A percentile compares a stretch with the other conserved stretches of the same genome.
phyloP scores from a whole-genome alignment of 2,888 invertebrate species.

The Nycteola revayana region DNA sequence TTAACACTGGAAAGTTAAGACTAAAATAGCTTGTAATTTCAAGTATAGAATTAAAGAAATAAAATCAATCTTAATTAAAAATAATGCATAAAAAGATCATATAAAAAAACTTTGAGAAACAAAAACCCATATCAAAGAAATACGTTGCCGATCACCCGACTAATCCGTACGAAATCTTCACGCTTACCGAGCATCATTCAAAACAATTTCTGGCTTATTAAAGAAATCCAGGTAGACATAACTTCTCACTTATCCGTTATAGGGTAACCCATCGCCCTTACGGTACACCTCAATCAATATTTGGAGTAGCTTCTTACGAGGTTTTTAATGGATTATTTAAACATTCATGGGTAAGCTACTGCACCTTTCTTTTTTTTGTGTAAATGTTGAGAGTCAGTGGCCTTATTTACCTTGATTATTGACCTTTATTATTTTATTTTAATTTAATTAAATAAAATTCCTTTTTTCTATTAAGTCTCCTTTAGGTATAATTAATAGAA shows the following conservation, averaged over 20 bases:
- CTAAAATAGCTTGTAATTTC: no score
- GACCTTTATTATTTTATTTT: no score
- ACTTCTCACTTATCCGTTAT: conserved; percentile 43
- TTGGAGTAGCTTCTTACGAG: conserved; percentile 40
- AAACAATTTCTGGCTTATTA: conserved; percentile 79
- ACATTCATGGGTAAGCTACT: conserved; percentile 16
- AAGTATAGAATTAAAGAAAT: no score
- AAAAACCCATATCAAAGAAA: conserved; percentile 28
- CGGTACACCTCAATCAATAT: conserved; percentile 57
- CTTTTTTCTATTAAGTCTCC: no score
- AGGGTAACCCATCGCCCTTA: conserved; percentile 37
- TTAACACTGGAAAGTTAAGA: no score
- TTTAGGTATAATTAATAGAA: no score
- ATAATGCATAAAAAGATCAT: no score
- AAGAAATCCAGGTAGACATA: conserved; percentile 61
- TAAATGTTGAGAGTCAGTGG: no score
- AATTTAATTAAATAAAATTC: no score
- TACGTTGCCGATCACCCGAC: conserved; percentile 52
- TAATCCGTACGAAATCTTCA: conserved; percentile 75
- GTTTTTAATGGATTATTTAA: conserved; percentile 33
- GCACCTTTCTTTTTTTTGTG: no score
- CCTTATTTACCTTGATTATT: no score
- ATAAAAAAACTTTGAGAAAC: conserved; percentile 63
- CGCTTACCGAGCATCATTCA: conserved; percentile 71
- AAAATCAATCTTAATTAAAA: no score